Percentiles rank a stretch among this genome's conserved stretches.
Conservation (phyloP, 2,797 vertebrate genomes). For the Chiloscyllium punctatum region DNA sequence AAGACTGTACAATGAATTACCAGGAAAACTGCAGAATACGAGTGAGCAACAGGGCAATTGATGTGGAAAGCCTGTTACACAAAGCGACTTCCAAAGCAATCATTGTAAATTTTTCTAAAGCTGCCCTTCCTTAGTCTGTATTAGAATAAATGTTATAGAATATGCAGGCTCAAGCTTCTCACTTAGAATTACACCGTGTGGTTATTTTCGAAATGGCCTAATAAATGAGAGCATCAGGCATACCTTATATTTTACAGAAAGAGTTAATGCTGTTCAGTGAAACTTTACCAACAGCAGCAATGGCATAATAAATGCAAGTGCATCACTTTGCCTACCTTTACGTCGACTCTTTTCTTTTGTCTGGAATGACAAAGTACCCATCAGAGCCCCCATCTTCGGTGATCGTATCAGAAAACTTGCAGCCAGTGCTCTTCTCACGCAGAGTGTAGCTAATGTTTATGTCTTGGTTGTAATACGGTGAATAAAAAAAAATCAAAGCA, state of each 20-base stretch:
- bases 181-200: not conserved
- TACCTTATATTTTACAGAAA: not conserved
- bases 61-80: not conserved
- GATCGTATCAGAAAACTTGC: slow-evolving; percentile 27
- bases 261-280: not conserved
- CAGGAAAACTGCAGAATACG: not conserved
- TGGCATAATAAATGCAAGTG: slow-evolving; percentile 11
- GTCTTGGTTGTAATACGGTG: not conserved
- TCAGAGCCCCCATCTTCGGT: slow-evolving; percentile 51
- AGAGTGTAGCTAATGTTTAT: not conserved
- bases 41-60: not conserved
- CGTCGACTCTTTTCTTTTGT: slow-evolving; percentile 54
- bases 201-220: not conserved
- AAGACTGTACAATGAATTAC: not conserved
- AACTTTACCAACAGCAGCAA: slow-evolving; percentile 36
- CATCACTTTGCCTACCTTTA: slow-evolving; percentile 50
- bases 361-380: slow-evolving; percentile 63
- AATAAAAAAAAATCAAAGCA: slow-evolving; percentile 33
- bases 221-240: not conserved
- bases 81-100: slow-evolving; percentile 13
- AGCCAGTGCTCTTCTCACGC: slow-evolving; percentile 25
- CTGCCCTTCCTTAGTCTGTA: not conserved
- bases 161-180: not conserved
- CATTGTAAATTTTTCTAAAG: not conserved
- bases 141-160: not conserved